phyloP scores from a whole-genome alignment of 2,888 invertebrate species.

The Orthosia cruda region DNA sequence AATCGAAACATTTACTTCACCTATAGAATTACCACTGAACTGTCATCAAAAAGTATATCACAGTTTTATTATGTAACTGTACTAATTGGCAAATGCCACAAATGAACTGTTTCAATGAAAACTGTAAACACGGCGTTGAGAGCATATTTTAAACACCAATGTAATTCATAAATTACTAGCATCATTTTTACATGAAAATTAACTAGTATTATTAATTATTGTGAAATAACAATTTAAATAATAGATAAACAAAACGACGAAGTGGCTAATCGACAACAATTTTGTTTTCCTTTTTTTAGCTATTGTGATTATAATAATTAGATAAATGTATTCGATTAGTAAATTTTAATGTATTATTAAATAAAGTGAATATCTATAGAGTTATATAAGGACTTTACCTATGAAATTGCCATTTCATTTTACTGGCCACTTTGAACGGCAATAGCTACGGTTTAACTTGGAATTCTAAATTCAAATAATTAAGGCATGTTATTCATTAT shows the following conservation, averaged over 20 bases:
- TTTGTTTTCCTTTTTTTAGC: not conserved
- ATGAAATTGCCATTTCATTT: too few relatives aligned
- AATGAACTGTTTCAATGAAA: slow-evolving; percentile 45
- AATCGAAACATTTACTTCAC: too few relatives aligned
- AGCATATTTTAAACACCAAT: slow-evolving; percentile 38
- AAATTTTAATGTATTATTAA: too few relatives aligned
- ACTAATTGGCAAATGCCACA: slow-evolving; percentile 47
- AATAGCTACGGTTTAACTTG: too few relatives aligned
- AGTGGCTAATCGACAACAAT: not conserved
- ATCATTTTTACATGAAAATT: not conserved
- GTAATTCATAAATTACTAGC: slow-evolving; percentile 33
- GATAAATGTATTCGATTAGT: too few relatives aligned
- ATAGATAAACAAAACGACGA: not conserved
- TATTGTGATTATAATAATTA: not conserved
- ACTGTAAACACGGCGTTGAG: slow-evolving; percentile 33
- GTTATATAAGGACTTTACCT: too few relatives aligned
- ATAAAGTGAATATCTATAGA: too few relatives aligned
- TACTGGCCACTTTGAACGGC: too few relatives aligned
- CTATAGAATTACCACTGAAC: not conserved
- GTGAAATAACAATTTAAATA: not conserved
- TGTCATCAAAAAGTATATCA: slow-evolving; percentile 23
- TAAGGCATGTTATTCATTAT: too few relatives aligned
- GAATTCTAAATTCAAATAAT: too few relatives aligned
- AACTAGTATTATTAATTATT: slow-evolving; percentile 1
- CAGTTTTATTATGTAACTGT: slow-evolving; percentile 31